Evolutionary conservation across 2,888 invertebrate species (phyloP).

Genomic region (Luperina nickerlii): DNA sequence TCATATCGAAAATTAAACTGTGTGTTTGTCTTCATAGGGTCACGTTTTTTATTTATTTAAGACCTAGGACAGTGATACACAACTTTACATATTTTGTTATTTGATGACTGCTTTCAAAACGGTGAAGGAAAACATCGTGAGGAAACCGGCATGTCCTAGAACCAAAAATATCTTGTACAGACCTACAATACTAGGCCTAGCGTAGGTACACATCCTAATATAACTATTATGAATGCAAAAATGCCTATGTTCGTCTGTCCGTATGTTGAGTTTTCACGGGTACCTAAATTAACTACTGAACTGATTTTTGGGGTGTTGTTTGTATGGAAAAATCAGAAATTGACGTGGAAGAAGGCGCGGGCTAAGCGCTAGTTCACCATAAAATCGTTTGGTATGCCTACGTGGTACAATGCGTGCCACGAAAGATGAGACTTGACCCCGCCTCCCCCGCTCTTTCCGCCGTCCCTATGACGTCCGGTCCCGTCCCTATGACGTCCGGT

Average conservation of each 20-base stretch:
- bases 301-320: not conserved
- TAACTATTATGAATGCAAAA: not conserved
- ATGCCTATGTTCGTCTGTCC: not conserved
- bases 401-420: too few relatives aligned
- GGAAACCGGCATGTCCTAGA: too few relatives aligned
- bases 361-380: not conserved
- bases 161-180: not conserved
- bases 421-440: too few relatives aligned
- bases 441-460: too few relatives aligned
- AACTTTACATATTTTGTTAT: not conserved
- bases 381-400: not conserved
- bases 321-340: not conserved
- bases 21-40: too few relatives aligned
- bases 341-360: not conserved
- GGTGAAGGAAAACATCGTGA: too few relatives aligned
- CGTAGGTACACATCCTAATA: not conserved
- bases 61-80: not conserved
- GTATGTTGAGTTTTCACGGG: not conserved
- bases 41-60: not conserved
- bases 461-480: too few relatives aligned
- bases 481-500: too few relatives aligned
- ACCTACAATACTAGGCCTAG: not conserved
- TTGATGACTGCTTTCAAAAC: not conserved
- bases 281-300: not conserved
- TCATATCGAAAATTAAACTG: not conserved